Conservation (phyloP, 1,140 invertebrate species). For the Ptiloglossa arizonensis region DNA sequence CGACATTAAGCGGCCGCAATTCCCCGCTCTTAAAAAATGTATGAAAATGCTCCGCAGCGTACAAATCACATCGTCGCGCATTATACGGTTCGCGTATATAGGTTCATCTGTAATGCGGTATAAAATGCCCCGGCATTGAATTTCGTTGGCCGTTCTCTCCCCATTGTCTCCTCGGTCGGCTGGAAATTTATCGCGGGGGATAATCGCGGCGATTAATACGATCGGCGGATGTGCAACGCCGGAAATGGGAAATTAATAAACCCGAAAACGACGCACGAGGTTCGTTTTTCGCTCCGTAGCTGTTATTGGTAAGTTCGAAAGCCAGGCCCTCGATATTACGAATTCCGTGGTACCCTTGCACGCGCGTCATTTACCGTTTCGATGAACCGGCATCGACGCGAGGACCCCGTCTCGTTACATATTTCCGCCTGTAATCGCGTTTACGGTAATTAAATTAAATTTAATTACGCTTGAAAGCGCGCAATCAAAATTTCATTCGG, state of each 20-base stretch:
- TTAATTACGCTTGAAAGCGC: too few relatives aligned
- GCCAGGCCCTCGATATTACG: neutral
- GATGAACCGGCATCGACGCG: too few relatives aligned
- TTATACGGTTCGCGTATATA: neutral
- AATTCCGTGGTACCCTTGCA: neutral
- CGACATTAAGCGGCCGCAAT: neutral
- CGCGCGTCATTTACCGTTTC: too few relatives aligned
- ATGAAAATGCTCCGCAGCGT: neutral
- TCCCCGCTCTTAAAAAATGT: constrained; percentile 2
- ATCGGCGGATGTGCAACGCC: neutral
- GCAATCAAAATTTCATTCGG: too few relatives aligned
- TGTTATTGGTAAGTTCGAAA: too few relatives aligned
- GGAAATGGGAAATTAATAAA: constrained; percentile 11
- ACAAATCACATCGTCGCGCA: neutral
- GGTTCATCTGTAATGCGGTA: neutral
- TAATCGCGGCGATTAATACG: constrained; percentile 14
- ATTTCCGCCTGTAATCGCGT: neutral
- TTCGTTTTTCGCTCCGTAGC: neutral
- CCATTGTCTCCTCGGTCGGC: neutral
- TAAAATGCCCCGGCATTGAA: constrained; percentile 6
- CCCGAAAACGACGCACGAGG: neutral
- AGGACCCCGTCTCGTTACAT: too few relatives aligned
- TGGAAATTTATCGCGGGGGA: neutral
- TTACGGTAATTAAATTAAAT: too few relatives aligned
- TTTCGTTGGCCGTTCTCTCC: neutral